phyloP scores from a whole-genome alignment of 2,888 invertebrate species.

The Ochlodes sylvanus region DNA sequence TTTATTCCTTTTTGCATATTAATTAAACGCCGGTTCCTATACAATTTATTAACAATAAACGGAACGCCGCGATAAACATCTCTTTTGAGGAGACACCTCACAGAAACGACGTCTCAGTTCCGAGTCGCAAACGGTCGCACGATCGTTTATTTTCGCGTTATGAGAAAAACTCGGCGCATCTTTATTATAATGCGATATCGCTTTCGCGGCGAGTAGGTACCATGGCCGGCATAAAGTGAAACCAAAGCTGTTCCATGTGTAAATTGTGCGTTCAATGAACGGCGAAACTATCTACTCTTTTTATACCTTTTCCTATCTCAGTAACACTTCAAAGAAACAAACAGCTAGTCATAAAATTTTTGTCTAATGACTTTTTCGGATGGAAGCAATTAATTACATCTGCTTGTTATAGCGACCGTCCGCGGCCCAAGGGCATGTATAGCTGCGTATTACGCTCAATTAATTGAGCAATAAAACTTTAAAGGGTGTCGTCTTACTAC shows the following conservation, averaged over 20 bases:
- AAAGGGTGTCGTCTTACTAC: constrained; percentile 15
- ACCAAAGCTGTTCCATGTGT: constrained; percentile 29
- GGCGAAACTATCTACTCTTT: constrained; percentile 4
- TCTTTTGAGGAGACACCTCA: constrained; percentile 17
- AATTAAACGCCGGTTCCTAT: constrained; percentile 50
- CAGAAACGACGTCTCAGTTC: constrained; percentile 16
- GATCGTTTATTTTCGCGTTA: constrained; percentile 29
- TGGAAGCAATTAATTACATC: constrained; percentile 18
- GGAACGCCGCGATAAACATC: constrained; percentile 34
- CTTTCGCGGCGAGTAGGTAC: constrained; percentile 27
- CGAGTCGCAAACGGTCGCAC: constrained; percentile 7
- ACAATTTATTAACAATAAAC: constrained; percentile 42
- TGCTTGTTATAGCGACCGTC: constrained; percentile 14
- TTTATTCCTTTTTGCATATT: constrained; percentile 48
- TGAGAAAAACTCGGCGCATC: constrained; percentile 26
- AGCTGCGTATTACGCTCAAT: constrained; percentile 23
- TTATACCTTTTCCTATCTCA: background rate
- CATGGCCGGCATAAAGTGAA: constrained; percentile 19
- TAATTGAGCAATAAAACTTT: constrained; percentile 28
- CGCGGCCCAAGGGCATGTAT: background rate
- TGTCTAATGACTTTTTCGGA: constrained; percentile 18
- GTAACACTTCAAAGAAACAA: background rate
- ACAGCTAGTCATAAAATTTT: constrained; percentile 1
- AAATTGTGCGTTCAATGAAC: constrained; percentile 31
- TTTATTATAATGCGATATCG: constrained; percentile 32